Evolutionary conservation across 2,113 vertebrate genomes (phyloP).

Genomic region (Dicerorhinus sumatrensis): DNA sequence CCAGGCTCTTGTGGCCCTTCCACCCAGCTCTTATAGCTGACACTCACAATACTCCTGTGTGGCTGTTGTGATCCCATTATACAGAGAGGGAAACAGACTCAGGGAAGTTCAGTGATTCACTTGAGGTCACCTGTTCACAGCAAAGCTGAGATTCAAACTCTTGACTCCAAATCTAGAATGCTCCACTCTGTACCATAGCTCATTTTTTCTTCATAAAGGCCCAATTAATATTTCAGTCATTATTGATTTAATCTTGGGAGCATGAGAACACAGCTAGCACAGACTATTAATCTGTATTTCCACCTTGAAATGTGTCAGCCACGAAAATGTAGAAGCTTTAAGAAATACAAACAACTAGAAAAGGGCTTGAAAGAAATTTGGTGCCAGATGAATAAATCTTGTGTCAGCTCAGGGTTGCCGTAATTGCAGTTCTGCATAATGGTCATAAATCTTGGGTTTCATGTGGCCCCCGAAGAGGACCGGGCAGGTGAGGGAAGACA

Average conservation of each 20-base stretch:
- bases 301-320: slow-evolving; percentile 12
- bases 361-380: not conserved
- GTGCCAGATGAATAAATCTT: not conserved
- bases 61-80: no score
- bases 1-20: not conserved
- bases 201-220: slow-evolving; percentile 27
- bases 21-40: no score
- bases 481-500: not conserved
- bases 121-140: not conserved
- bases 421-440: rapidly evolving
- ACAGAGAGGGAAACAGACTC: not conserved
- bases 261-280: not conserved
- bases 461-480: not conserved
- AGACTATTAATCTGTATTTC: not conserved
- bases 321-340: not conserved
- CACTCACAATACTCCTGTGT: rapidly evolving
- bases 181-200: not conserved
- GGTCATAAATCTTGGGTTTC: not conserved
- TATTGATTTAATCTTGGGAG: slow-evolving; percentile 20
- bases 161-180: not conserved
- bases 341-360: not conserved
- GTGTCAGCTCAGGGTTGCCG: not conserved
- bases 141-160: not conserved
- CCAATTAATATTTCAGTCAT: slow-evolving; percentile 24
- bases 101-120: not conserved